Evolutionary conservation across 2,888 invertebrate genomes (phyloP).

Genomic region (Ecliptopera silaceata): DNA sequence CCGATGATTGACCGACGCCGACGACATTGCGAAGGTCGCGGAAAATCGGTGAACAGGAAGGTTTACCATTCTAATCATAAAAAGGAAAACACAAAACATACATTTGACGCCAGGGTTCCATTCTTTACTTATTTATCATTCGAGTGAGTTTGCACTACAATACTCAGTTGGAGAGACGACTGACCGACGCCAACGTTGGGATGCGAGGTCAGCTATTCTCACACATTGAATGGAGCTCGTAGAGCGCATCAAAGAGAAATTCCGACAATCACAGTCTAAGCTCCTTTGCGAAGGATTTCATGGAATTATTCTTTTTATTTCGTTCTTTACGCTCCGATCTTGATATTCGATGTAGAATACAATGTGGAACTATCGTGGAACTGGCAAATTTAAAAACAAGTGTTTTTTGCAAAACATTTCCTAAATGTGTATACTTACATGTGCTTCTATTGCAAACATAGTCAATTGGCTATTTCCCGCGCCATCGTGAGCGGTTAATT

Average conservation of each 20-base stretch:
- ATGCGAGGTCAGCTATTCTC: conserved; percentile 29
- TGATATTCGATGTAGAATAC: neutral
- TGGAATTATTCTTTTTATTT: conserved; percentile 2
- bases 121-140: neutral
- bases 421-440: no score
- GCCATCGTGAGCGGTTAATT: no score
- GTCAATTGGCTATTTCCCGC: no score
- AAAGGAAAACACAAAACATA: no score
- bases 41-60: no score
- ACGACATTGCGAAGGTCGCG: no score
- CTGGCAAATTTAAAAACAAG: neutral
- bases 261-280: conserved; percentile 8
- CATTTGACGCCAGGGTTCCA: no score
- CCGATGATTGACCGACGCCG: no score
- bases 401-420: no score
- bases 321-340: neutral
- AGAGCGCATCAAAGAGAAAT: conserved; percentile 32
- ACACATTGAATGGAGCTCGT: conserved; percentile 33
- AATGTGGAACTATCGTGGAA: neutral
- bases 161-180: conserved; percentile 9
- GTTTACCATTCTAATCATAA: no score
- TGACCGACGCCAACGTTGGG: neutral
- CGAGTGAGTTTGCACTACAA: neutral
- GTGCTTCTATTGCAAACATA: no score
- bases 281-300: conserved; percentile 7